Evolutionary conservation across 2,113 vertebrate genomes (phyloP), one percentile per base, ranked within the genome.

Genomic region (Alligator mississippiensis): DNA sequence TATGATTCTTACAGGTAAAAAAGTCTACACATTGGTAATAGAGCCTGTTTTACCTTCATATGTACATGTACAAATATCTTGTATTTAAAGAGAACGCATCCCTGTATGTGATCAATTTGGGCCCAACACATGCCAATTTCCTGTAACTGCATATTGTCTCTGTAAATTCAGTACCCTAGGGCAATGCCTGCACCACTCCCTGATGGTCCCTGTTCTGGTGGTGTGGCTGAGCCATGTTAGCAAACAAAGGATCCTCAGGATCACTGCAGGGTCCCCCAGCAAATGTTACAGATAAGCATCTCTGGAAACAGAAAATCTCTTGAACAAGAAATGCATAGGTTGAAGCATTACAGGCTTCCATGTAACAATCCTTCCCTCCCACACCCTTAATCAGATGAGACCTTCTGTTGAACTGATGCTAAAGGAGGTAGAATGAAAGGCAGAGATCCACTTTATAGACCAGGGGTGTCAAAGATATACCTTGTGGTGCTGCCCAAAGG

Each of bases 51-150:
- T 47, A 47, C 47, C 47, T 47, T 47, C 47, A 47, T 47, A 47
- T 47, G 24, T 22, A 47, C 38, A 2, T 30, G 18, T 82, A 80
- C 66, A 54, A 11, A 5, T 9, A 30, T 4, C 6, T 66, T 57
- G 11, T 9, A 21, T 5, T 38, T 30, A 47, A 89, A 63, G 59
- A 30, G 47, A 2, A 68, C 22, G 10, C 16, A 70, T 3, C 3
- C 3, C 61, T 27, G 7, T n/a, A 68, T 84, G 25, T 79, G 16
- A 80, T 80, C 86, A 93, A 27, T 38, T 34, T 79, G 17, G 2
- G 4, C 54, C 63, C 88, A 21, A 12, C 21, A 47, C n/a, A 7
- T 0, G 4, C 3, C 2, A 2, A 21, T 38, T 38, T 34, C 21
- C 30, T 38, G 34, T 38, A 38, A 11, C 68, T 12, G 10, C 21